phyloP scores from a whole-genome alignment of 1,140 invertebrate species.

The Hycleus phaleratus region DNA sequence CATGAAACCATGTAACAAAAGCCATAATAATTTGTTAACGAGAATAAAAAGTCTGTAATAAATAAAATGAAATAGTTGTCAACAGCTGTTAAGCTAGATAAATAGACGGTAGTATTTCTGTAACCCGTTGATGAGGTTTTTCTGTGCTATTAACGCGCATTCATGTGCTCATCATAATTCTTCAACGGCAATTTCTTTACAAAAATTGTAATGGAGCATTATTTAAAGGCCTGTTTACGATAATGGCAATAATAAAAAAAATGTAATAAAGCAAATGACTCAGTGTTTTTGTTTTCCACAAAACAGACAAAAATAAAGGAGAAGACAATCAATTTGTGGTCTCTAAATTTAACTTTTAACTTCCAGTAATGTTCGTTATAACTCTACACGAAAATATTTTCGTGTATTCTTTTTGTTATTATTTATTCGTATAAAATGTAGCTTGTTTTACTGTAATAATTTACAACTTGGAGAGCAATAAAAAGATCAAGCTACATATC shows the following conservation, averaged over 20 bases:
- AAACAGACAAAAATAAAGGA: not conserved
- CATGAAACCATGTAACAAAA: too few species aligned
- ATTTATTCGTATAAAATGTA: not conserved
- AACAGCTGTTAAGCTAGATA: too few species aligned
- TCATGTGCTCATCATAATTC: conserved; percentile 10
- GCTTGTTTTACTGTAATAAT: conserved; percentile 28
- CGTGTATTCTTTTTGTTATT: not conserved
- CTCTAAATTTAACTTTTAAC: not conserved
- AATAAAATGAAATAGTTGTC: too few species aligned
- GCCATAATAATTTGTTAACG: too few species aligned
- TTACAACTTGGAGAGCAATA: conserved; percentile 32
- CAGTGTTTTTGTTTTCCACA: not conserved
- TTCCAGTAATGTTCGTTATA: not conserved
- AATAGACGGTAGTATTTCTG: too few species aligned
- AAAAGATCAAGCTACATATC: conserved; percentile 37
- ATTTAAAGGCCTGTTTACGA: conserved; percentile 9
- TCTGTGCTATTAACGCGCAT: not conserved
- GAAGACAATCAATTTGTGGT: not conserved
- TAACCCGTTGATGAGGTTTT: too few species aligned
- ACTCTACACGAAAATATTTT: not conserved
- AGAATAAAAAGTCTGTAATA: too few species aligned
- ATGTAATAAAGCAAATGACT: not conserved
- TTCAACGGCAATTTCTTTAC: not conserved
- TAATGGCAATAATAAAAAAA: not conserved
- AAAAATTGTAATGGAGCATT: too few species aligned